Evolutionary conservation across 64 coral and sea anemone genomes (phyloP).

Genomic region (Pocillopora damicornis): DNA sequence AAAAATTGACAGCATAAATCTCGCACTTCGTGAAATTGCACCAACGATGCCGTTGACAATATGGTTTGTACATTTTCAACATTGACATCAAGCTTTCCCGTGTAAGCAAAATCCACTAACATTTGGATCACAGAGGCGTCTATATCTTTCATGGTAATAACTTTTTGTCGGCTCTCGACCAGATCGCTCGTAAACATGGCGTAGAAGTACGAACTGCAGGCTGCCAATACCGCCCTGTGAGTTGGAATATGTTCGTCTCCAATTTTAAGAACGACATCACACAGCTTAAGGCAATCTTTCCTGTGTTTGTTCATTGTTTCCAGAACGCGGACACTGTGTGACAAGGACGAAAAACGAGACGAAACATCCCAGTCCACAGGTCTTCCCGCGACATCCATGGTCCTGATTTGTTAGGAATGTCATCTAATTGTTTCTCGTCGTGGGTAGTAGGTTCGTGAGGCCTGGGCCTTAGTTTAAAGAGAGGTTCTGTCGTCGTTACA

Average conservation of each 20-base stretch:
- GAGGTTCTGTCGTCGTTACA: no score
- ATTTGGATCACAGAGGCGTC: conserved; percentile 67
- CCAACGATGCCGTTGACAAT: conserved; percentile 72
- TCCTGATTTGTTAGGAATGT: neutral
- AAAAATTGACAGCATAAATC: conserved; percentile 97
- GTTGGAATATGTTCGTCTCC: conserved; percentile 74
- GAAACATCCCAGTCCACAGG: conserved; percentile 10
- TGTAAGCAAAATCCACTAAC: conserved; percentile 94
- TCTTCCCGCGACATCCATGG: neutral
- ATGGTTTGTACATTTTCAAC: conserved; percentile 92
- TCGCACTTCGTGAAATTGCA: conserved; percentile 97
- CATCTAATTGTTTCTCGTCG: neutral
- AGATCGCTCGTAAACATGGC: conserved; percentile 97
- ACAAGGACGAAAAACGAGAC: conserved; percentile 43
- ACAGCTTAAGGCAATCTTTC: conserved; percentile 90
- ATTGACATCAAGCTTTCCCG: conserved; percentile 80
- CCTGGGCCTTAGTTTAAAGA: no score
- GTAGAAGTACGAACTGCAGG: conserved; percentile 91
- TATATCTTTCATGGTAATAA: conserved; percentile 95
- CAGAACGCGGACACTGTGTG: conserved; percentile 69
- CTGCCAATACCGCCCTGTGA: conserved; percentile 87
- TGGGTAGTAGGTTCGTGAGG: no score
- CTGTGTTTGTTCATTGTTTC: conserved; percentile 92
- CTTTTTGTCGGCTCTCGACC: conserved; percentile 85
- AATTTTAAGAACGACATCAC: conserved; percentile 94